Base-by-base conservation (phyloP, 2,113 vertebrate species). In the Candoia aspera region DNA sequence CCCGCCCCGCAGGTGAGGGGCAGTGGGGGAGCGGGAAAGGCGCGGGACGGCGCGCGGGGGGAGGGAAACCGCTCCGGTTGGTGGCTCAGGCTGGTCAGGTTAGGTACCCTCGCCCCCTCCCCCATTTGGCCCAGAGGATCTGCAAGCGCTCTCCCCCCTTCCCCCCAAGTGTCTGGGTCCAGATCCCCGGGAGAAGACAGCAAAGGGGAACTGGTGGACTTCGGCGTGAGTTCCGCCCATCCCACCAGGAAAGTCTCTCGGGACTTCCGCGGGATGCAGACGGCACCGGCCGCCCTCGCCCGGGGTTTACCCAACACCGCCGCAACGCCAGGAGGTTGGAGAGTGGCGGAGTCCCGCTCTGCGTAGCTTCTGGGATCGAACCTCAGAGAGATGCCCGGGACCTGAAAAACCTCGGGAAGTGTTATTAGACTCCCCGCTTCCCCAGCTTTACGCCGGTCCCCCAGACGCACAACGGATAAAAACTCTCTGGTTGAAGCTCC, bases 1-100 rank as follows among this genome's bases (percentile, higher is more conserved):
- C 98, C 98, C 90, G 98, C 97, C 3, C 98, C 98, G 29, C 98
- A 98, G 98, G 98, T 99, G 6, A 4, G 4, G 46, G 12, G 15
- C 4, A 2, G 0, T 0, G 6, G 55, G n/a, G 19, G 42, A 10
- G 3, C 8, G 2, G 26, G 1, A 17, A 17, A 23, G n/a, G 13
- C 6, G 24, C 37, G 0, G 23, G 13, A 2, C 13, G 46, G 6
- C 54, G n/a, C 8, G 88, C 15, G 0, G 8, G 42, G 2, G 19
- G n/a, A 23, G 8, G 21, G 29, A 3, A 13, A n/a, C 2, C 1
- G 17, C 2, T 42, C n/a, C 17, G 3, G 29, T 37, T 5, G 4
- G 17, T 8, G 55, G 42, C 26, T n/a, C 84, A 55, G 84, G 55
- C 3, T 57, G 54, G 54, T 1, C 29, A 21, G 57, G 2, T 24